Percentiles rank a stretch among this genome's conserved stretches.
Evolutionary conservation across 2,113 vertebrate species (phyloP).

Genomic region (Rhinichthys klamathensis): DNA sequence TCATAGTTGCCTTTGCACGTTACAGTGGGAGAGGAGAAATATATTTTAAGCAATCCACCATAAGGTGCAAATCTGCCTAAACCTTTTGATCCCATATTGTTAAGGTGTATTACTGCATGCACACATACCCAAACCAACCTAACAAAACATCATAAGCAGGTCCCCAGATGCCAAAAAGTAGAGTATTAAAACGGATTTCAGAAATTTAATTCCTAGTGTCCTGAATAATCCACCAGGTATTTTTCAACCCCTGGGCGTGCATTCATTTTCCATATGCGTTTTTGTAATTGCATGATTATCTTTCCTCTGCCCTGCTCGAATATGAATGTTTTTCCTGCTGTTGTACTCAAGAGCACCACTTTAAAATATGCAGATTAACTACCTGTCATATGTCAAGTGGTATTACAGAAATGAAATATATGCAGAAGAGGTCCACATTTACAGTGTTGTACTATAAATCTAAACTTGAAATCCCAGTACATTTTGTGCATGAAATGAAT

Average conservation of each 20-base stretch:
- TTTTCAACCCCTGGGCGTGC: conserved; percentile 39
- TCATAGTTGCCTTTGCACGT: background rate
- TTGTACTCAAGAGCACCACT: conserved; percentile 7
- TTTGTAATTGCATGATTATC: conserved; percentile 53
- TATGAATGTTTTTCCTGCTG: conserved; percentile 21
- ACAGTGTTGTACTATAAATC: conserved; percentile 22
- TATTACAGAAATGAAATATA: conserved; percentile 12
- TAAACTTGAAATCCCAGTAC: background rate
- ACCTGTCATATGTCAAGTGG: conserved; percentile 39
- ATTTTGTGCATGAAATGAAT: background rate
- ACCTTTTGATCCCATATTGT: conserved; percentile 9
- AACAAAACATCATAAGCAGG: background rate
- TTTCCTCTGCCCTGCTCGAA: conserved; percentile 47
- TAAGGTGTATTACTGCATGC: background rate
- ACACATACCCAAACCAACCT: background rate
- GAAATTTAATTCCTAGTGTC: conserved; percentile 52
- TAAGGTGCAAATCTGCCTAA: conserved; percentile 17
- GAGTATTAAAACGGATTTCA: conserved; percentile 49
- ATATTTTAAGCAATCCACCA: background rate
- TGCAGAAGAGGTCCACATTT: background rate
- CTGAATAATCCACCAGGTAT: conserved; percentile 57
- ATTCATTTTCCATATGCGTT: conserved; percentile 43
- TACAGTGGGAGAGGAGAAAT: background rate
- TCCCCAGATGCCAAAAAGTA: conserved; percentile 22
- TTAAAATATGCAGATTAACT: conserved; percentile 47